These are phyloP conservation scores for human DNA, from an alignment of 2,113 vertebrate species.

Conservation along the genomic window GRCh38 chr6:136601001-136601500, in stretches of 20 bases:
- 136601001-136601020: constrained; percentile 83
- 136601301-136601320: not conserved
- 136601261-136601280: not conserved
- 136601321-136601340: not conserved
- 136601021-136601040: constrained; percentile 92
- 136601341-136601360: not conserved
- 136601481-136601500: not conserved
- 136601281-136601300: not conserved
- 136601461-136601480: not conserved
- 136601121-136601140: not conserved
- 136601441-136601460: not conserved
- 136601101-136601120: not conserved
- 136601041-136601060: constrained; percentile 83
- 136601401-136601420: not conserved
- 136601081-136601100: not conserved
- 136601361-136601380: not conserved
- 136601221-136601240: constrained; percentile 18
- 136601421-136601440: not conserved
- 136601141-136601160: not conserved
- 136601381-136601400: not conserved
- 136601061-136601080: not conserved
- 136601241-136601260: not conserved
- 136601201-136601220: not conserved
- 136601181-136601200: not conserved
- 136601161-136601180: not conserved